Evolutionary conservation across 1,140 invertebrate species (phyloP), one percentile per base, ranked within the genome.

Genomic region (Drosophila orosa): DNA sequence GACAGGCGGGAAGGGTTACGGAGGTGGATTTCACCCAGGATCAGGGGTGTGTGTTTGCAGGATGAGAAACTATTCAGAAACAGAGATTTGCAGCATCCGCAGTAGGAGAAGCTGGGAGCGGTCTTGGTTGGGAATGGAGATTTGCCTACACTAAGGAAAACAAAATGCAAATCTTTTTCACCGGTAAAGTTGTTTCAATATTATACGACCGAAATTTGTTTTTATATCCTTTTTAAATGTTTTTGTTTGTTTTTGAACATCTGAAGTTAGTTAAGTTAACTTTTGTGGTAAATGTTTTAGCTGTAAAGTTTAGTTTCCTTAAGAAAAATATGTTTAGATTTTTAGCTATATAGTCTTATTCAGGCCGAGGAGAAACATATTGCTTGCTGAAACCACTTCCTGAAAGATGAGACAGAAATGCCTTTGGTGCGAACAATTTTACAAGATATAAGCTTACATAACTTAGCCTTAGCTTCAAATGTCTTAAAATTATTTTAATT

Each of bases 51-150:
- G 50, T 56, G 74, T 48, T 45, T 57, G 65, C 40, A 67, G 50
- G 60, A 48, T 48, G 54, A 59, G 27, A 86, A 86, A 86, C 82
- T 86, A 86, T 85, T 85, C 82, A 86, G 77, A 86, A 86, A 86
- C 78, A 85, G 82, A 85, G 82, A 85, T 86, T 85, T 81, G 79
- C 52, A 25, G 59, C 42, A 33, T 27, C 17, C 31, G 29, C 27
- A 50, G 47, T 15, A 47, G 59, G 58, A 35, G 22, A 12, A 35
- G 47, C 4, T 17, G 24, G 57, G 22, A 40, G 47, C 25, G 58
- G 25, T 69, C n/a, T 57, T 50, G 60, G 54, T 59, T 44, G 78
- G 63, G 63, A 81, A 71, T 67, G 52, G 68, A 71, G 82, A 86
- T 78, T 85, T 80, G 74, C 55, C 39, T 68, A 25, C 59, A 52